Percentiles rank a stretch among this genome's conserved stretches.
Evolutionary conservation across 2,797 vertebrate species (phyloP).

Genomic region (Adrianichthys oophorus): DNA sequence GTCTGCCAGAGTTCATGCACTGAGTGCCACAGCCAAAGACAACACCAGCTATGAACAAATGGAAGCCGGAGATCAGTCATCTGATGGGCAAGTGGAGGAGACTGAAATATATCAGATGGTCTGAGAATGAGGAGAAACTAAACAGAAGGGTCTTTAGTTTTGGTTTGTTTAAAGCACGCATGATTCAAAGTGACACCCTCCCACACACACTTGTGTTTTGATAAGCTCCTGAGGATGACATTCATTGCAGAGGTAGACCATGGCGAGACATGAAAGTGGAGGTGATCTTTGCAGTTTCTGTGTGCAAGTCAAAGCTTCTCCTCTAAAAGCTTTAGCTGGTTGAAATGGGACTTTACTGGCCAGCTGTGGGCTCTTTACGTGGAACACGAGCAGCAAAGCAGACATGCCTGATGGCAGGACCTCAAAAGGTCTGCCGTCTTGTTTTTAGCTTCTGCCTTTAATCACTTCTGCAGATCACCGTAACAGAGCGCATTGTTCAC

Average conservation of each 20-base stretch:
- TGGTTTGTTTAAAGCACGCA: constrained; percentile 25
- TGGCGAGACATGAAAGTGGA: constrained; percentile 32
- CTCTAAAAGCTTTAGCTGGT: constrained; percentile 33
- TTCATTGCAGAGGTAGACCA: constrained; percentile 29
- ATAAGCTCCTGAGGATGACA: constrained; percentile 45
- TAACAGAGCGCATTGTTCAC: constrained; percentile 60
- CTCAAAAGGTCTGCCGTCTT: constrained; percentile 54
- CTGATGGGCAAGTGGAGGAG: constrained; percentile 57
- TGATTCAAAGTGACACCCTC: constrained; percentile 33
- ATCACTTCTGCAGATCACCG: constrained; percentile 66
- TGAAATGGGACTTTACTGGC: constrained; percentile 36
- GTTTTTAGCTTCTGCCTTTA: constrained; percentile 65
- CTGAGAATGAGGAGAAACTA: constrained; percentile 21
- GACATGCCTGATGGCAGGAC: constrained; percentile 38
- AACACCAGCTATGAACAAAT: constrained; percentile 55
- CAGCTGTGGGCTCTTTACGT: constrained; percentile 47
- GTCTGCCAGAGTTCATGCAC: constrained; percentile 69
- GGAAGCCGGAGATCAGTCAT: constrained; percentile 58
- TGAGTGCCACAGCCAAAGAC: constrained; percentile 57
- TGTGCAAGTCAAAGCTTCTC: constrained; percentile 35
- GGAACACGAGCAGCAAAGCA: constrained; percentile 42
- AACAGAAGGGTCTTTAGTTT: constrained; percentile 20
- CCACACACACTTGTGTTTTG: constrained; percentile 24
- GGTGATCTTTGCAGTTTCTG: constrained; percentile 15
- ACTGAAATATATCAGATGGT: constrained; percentile 50